Base-by-base conservation (phyloP, 2,113 vertebrate genomes). In the Henicopernis longicauda region DNA sequence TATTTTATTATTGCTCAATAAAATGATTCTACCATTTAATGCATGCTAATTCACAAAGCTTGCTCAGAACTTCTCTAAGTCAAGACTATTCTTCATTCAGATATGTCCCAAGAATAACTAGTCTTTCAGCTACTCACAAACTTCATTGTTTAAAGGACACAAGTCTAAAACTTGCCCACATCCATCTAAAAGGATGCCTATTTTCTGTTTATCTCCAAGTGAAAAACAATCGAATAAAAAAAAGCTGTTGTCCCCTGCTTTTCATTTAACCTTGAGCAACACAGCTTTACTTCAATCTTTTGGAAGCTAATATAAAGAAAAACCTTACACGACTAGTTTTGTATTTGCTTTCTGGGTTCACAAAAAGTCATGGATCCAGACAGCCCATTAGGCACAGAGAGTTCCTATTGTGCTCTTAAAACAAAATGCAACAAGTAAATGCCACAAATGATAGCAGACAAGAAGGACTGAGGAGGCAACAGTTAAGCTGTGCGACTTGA, bases 1-100 rank as follows among this genome's bases (percentile, higher is more conserved):
- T 71, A 87, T 91, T 95, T 96, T 62, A 82, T 78, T 90, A 93
- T 93, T 89, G 97, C 90, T 97, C 98, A 96, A 87, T 97, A 67
- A 95, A 97, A 94, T n/a, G 26, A 94, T 59, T 82, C 78, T 72
- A 78, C 71, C 76, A 78, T 77, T 97, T 85, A 90, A 88, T 45
- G 52, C 63, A 95, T 76, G 82, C 50, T 93, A 95, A 96, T 96
- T 96, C 67, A 74, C 67, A 94, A 78, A 84, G 73, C 82, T 90
- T 73, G 89, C 69, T 95, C 93, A 91, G 65, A 94, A 94, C 83
- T 93, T 96, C 72, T 77, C 82, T 73, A 89, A 91, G 81, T n/a
- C 88, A 83, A 74, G 81, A 36, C 57, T 45, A 20, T 31, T 92
- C 58, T 61, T 69, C 76, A 72, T 57, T 18, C 32, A 67, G 65